Conservation (phyloP, 2,797 vertebrate species). For the Philypnodon macrostomus region DNA sequence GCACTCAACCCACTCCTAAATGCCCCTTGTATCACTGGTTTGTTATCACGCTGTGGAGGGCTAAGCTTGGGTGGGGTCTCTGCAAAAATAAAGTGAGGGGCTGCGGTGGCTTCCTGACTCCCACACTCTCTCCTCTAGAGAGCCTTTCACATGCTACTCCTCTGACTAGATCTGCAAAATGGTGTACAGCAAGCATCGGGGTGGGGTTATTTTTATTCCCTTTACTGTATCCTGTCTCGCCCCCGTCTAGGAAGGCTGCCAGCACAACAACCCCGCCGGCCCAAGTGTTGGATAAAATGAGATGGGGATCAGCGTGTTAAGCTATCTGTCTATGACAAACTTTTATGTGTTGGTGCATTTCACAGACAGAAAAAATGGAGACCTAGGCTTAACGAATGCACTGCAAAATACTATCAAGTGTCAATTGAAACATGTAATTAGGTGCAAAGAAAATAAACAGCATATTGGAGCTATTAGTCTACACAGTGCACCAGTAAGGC, state of each 20-base stretch:
- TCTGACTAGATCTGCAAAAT: constrained; percentile 41
- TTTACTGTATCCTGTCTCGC: constrained; percentile 74
- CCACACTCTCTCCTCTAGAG: constrained; percentile 39
- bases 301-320: constrained; percentile 43
- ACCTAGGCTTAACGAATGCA: constrained; percentile 19
- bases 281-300: constrained; percentile 61
- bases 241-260: constrained; percentile 48
- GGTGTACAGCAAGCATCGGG: constrained; percentile 43
- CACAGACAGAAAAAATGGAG: constrained; percentile 18
- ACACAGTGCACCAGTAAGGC: not conserved
- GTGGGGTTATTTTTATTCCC: constrained; percentile 77
- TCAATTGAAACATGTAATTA: not conserved
- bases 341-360: constrained; percentile 27
- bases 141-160: constrained; percentile 36
- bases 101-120: constrained; percentile 48
- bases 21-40: constrained; percentile 23
- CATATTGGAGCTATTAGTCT: not conserved
- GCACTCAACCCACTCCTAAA: constrained; percentile 4
- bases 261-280: constrained; percentile 41
- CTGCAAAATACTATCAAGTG: constrained; percentile 2
- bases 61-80: constrained; percentile 46
- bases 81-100: constrained; percentile 45
- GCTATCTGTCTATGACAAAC: constrained; percentile 38
- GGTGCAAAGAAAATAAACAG: not conserved
- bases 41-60: constrained; percentile 47